phyloP scores from a whole-genome alignment of 2,113 vertebrate species.

The Actenoides lindsayi region DNA sequence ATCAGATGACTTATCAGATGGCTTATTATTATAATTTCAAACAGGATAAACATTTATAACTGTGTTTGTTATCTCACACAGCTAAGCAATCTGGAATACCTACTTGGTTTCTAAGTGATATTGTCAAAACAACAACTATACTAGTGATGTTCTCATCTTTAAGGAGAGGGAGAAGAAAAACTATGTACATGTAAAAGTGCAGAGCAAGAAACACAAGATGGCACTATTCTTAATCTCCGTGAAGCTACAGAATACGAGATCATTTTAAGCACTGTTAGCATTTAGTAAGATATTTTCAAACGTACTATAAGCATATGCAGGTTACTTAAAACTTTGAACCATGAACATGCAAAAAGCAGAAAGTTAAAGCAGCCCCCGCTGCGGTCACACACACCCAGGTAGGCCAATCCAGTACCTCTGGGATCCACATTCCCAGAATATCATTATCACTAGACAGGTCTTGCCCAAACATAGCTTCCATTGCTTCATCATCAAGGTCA shows the following conservation, averaged over 20 bases:
- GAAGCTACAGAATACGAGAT: not conserved
- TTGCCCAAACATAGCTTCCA: conserved; percentile 99
- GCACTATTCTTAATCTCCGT: not conserved
- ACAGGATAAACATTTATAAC: not conserved
- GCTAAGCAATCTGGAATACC: not conserved
- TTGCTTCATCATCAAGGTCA: conserved; percentile 98
- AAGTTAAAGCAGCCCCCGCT: conserved; percentile 86
- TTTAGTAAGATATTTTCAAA: not conserved
- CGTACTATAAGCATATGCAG: not conserved
- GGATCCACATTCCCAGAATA: conserved; percentile 99
- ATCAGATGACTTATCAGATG: not conserved
- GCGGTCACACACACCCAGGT: conserved; percentile 99
- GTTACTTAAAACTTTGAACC: not conserved
- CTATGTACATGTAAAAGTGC: rapidly evolving
- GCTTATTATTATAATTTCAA: not conserved
- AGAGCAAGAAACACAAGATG: not conserved
- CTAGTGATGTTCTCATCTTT: not conserved
- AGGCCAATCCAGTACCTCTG: conserved; percentile 99
- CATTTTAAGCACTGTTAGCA: not conserved
- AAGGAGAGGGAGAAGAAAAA: not conserved
- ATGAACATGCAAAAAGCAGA: conserved; percentile 48
- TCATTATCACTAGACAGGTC: conserved; percentile 94
- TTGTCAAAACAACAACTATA: not conserved
- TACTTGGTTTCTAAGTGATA: not conserved
- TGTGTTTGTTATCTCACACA: not conserved